These are phyloP conservation scores for Bucco capensis DNA, from an alignment of 2,113 vertebrate species.

Conservation along the genomic window DNA sequence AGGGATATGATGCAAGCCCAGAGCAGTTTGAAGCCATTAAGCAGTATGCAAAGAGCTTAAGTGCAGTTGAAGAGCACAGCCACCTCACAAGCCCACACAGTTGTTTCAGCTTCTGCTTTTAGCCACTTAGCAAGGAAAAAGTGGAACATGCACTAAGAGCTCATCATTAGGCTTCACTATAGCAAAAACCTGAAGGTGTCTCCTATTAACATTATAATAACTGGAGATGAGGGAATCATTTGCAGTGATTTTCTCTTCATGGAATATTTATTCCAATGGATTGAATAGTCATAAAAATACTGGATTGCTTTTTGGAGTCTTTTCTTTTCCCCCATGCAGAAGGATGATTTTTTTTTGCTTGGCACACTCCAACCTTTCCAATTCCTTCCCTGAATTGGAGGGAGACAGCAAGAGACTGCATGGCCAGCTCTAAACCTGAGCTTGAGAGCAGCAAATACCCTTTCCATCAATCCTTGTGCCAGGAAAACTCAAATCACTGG, in stretches of 20 bases:
- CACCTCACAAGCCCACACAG: neutral
- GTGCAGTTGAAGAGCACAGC: conserved; percentile 9
- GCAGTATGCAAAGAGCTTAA: neutral
- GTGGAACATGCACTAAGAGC: conserved; percentile 30
- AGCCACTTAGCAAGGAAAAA: no score
- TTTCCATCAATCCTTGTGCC: neutral
- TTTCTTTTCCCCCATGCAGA: neutral
- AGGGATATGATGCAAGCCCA: neutral
- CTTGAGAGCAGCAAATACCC: neutral
- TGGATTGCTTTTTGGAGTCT: neutral
- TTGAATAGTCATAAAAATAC: conserved; percentile 44
- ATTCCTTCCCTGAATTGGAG: conserved; percentile 23
- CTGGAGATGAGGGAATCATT: conserved; percentile 57
- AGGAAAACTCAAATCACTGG: neutral
- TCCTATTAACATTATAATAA: conserved; percentile 54
- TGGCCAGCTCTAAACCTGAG: conserved; percentile 1
- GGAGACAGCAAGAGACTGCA: neutral
- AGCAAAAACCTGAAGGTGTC: conserved; percentile 46
- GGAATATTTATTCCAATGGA: conserved; percentile 64
- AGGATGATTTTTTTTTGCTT: neutral
- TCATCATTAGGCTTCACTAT: conserved; percentile 40
- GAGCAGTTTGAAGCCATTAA: neutral
- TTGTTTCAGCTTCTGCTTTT: conserved; percentile 21
- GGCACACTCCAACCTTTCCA: conserved; percentile 38
- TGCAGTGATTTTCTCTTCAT: conserved; percentile 61